Evolutionary conservation across 2,797 vertebrate species (phyloP).

Genomic region (Enteromius treurensis): DNA sequence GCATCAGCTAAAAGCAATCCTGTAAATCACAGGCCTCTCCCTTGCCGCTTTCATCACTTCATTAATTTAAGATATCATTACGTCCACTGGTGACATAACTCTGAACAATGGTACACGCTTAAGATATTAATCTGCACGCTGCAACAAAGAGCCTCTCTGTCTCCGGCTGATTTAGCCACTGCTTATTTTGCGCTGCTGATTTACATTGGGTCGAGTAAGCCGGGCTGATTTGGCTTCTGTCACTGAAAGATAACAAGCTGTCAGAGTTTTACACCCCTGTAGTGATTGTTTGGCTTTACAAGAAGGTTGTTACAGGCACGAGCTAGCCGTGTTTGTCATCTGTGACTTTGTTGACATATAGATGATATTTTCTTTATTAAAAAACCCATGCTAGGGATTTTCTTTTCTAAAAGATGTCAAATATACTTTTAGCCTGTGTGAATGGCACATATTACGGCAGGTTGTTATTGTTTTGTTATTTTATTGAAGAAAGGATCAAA

Average conservation of each 20-base stretch:
- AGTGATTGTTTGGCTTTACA: constrained; percentile 39
- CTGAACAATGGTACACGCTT: constrained; percentile 90
- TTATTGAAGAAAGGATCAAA: background rate
- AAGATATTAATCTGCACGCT: constrained; percentile 69
- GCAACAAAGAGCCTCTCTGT: constrained; percentile 61
- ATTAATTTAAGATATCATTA: constrained; percentile 95
- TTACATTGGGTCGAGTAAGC: constrained; percentile 47
- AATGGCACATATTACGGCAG: background rate
- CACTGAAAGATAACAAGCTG: constrained; percentile 59
- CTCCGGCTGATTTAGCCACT: constrained; percentile 49
- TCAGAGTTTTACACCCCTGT: constrained; percentile 53
- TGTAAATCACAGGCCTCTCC: constrained; percentile 87
- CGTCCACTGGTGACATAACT: constrained; percentile 89
- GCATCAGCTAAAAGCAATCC: constrained; percentile 89
- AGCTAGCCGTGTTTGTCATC: background rate
- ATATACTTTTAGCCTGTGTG: background rate
- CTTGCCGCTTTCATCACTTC: constrained; percentile 87
- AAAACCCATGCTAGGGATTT: background rate
- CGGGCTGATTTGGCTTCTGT: constrained; percentile 48
- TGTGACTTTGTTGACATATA: constrained; percentile 23
- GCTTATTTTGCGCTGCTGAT: constrained; percentile 65
- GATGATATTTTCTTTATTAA: background rate
- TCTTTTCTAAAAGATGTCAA: background rate
- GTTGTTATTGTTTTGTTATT: background rate
- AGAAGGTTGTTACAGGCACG: constrained; percentile 4